Conservation (phyloP, 1,140 invertebrate genomes). For the Drosophila kohkoa region DNA sequence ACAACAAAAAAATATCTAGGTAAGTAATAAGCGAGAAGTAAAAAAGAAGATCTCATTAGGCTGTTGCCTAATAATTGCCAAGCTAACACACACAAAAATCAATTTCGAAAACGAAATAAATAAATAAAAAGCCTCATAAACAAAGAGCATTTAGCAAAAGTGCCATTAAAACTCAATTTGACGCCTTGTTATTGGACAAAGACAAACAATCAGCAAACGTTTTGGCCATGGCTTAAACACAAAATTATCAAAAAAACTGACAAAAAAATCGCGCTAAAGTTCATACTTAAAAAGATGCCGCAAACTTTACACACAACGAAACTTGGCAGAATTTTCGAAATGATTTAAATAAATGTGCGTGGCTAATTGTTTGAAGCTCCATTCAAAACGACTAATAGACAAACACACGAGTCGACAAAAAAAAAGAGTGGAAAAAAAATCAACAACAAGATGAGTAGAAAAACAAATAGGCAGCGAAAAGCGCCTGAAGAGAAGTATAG, state of each 20-base stretch:
- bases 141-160: conserved; percentile 51
- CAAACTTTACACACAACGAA: neutral
- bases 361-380: conserved; percentile 42
- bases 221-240: conserved; percentile 48
- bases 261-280: too few species aligned
- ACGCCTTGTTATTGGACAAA: conserved; percentile 63
- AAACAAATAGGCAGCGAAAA: conserved; percentile 30
- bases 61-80: conserved; percentile 4
- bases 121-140: conserved; percentile 43
- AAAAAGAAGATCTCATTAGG: neutral
- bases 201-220: conserved; percentile 51
- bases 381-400: conserved; percentile 16
- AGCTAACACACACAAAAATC: conserved; percentile 21
- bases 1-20: neutral
- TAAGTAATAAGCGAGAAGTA: neutral
- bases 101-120: conserved; percentile 35
- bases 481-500: neutral
- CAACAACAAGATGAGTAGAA: neutral
- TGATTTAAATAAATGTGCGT: neutral
- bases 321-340: conserved; percentile 6
- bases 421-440: conserved; percentile 23
- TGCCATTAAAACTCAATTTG: conserved; percentile 75
- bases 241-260: conserved; percentile 6
- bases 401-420: conserved; percentile 4
- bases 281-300: conserved; percentile 18